Evolutionary conservation across 2,113 vertebrate species (phyloP), one percentile per base, ranked within the genome.

Genomic region (Rana temporaria): DNA sequence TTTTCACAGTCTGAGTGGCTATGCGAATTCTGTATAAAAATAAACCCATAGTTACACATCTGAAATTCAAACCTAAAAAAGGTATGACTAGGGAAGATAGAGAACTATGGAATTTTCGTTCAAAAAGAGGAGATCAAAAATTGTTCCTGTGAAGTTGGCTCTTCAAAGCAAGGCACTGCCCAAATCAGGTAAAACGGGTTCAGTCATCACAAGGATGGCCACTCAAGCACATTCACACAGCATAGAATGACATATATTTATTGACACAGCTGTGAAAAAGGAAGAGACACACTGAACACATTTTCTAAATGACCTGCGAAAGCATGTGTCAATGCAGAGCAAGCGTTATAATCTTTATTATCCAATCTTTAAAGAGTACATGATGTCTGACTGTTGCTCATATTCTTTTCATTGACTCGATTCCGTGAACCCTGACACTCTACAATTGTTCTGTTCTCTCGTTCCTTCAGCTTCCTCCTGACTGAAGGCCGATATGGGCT

Each of bases 221-320:
- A 48, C 14, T 48, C 12, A 48, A 48, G 42, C 42, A 42, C 5
- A 62, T 22, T 20, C 12, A 62, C 12, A 62, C n/a, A 26, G 20
- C 60, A 71, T 20, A 71, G 69, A 42, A 55, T 71, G 42, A 71
- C 24, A 24, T 55, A 19, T 4, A 20, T 63, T 63, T 71, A 71
- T 71, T 71, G 42, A 56, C 24, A 71, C 69, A 71, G 69, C 69
- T 56, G 55, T 63, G 16, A 26, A 57, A 57, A 53, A 68, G n/a
- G 64, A 38, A 64, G 26, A 57, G 59, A 57, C 77, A 68, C 55
- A 22, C 53, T 69, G 64, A 79, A 79, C 32, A 22, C 65, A 79
- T 79, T 67, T 59, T 16, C 20, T 57, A 68, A 67, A 68, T 69
- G 77, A 79, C 77, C 77, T 79, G 64, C 55, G 38, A 79, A 69